These are phyloP conservation scores for Oncorhynchus gorbuscha DNA, from an alignment of 2,113 vertebrate species.

Conservation along the genomic window DNA sequence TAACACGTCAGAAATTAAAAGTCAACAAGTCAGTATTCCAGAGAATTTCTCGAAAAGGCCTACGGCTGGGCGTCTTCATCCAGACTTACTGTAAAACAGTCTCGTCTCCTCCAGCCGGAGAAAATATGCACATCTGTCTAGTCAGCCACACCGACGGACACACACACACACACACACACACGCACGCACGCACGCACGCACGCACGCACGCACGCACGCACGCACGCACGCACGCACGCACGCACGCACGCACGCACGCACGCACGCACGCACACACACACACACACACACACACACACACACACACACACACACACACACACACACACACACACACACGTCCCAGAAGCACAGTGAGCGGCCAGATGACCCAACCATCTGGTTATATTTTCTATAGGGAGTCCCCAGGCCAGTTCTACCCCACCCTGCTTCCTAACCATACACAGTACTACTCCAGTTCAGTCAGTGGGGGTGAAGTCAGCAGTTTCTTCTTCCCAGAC, in stretches of 20 bases:
- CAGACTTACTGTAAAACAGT: slow-evolving; percentile 38
- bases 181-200: slow-evolving; percentile 10
- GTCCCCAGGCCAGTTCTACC: slow-evolving; percentile 26
- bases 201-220: slow-evolving; percentile 11
- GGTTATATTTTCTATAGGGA: slow-evolving; percentile 55
- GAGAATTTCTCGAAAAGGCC: background rate
- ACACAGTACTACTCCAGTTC: slow-evolving; percentile 5
- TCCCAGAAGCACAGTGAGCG: slow-evolving; percentile 8
- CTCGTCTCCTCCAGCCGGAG: slow-evolving; percentile 28
- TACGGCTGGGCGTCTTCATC: slow-evolving; percentile 4
- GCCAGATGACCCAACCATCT: slow-evolving; percentile 44
- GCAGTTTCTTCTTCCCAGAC: slow-evolving; percentile 33
- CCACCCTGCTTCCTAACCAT: slow-evolving; percentile 21
- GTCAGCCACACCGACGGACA: slow-evolving; percentile 8
- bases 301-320: slow-evolving; percentile 17
- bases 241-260: slow-evolving; percentile 7
- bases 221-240: slow-evolving; percentile 12
- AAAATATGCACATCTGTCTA: slow-evolving; percentile 48
- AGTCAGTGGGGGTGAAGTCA: slow-evolving; percentile 29
- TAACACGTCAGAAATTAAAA: background rate
- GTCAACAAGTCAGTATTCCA: background rate
- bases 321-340: background rate
- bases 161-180: slow-evolving; percentile 4
- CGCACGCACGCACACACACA: slow-evolving; percentile 12
- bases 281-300: slow-evolving; percentile 13